Evolutionary conservation across 2,113 vertebrate genomes (phyloP), one percentile per base, ranked within the genome.

Genomic region (Microcebus murinus): DNA sequence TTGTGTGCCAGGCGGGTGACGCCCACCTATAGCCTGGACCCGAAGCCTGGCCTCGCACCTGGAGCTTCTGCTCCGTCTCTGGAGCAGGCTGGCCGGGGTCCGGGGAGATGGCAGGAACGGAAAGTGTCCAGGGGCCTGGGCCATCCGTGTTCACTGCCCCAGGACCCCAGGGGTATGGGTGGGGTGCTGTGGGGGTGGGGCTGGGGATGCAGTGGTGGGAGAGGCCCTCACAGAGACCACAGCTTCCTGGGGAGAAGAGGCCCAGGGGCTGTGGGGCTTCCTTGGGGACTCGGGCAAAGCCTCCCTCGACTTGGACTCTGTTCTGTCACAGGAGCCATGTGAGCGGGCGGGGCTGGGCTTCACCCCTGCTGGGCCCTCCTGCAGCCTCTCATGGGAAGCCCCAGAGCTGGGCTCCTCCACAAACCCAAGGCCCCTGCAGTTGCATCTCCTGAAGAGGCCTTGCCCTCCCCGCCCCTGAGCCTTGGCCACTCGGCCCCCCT

Each of bases 241-340:
- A 31, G 63, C n/a, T 36, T 48, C 52, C 76, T 50, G 52, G 73
- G 67, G 29, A 18, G 18, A n/a, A 27, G 36, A 23, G 20, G 50
- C 87, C 18, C 4, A 15, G 5, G 86, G 48, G 12, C 4, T 67
- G 29, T 31, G 68, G 68, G 67, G 25, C 48, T 70, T 59, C 81
- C 12, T 79, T 25, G 45, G 14, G 65, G n/a, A 45, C 11, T 39
- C 4, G 10, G 31, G 29, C 31, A 34, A 21, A 77, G 39, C 71
- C 15, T 36, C 12, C n/a, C 21, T 18, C 31, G 13, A 23, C 80
- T 25, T 2, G 5, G 3, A 9, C 61, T 12, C 23, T 23, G 2
- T 9, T 9, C 50, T 77, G 36, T 25, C 57, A 21, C 7, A 21
- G 59, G 29, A 87, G 55, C 9, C 3, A 13, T 0, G 1, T 1